Evolutionary conservation across 1,140 invertebrate genomes (phyloP), one percentile per base, ranked within the genome.

Genomic region (Pollicipes pollicipes): DNA sequence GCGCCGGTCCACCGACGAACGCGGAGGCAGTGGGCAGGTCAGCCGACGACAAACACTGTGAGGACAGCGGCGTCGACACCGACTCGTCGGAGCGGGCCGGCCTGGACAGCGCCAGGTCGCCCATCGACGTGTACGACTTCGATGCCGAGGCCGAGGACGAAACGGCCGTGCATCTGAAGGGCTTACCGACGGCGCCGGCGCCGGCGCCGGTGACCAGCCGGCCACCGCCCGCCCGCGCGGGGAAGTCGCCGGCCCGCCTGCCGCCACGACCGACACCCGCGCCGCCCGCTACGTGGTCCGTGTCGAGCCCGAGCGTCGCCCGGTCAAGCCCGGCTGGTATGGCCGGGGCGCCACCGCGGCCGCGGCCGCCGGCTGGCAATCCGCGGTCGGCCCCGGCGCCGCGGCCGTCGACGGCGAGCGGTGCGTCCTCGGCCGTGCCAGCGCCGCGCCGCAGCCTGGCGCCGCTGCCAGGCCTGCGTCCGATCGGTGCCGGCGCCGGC

Each of bases 111-210:
- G 45, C 45, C 17, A 10, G 45, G 2, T 58, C 45, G 64, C 28
- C 64, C 6, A 27, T 66, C 64, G 64, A 66, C 28, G 64, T 66
- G 64, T 66, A 66, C 17, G 64, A 66, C 64, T 66, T 66, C 64
- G 64, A 66, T n/a, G 64, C 64, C n/a, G 64, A 66, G 27, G 64
- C 64, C 27, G 64, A 66, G 28, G 64, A 66, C 28, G 64, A 58
- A 21, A 58, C 45, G 13, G 45, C 45, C 45, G 45, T 58, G 2
- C 45, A 21, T 13, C 45, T 58, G 45, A 58, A 58, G n/a, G n/a
- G n/a, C n/a, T n/a, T n/a, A n/a, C n/a, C n/a, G n/a, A 58, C 45
- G 45, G 21, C 45, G 13, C 45, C 45, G 45, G 2, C 45, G 45
- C 45, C 6, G 6, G 6, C 2, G 45, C 2, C 21, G 45, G 45